phyloP scores from a whole-genome alignment of 2,888 invertebrate species.

The Saturnia pavonia region DNA sequence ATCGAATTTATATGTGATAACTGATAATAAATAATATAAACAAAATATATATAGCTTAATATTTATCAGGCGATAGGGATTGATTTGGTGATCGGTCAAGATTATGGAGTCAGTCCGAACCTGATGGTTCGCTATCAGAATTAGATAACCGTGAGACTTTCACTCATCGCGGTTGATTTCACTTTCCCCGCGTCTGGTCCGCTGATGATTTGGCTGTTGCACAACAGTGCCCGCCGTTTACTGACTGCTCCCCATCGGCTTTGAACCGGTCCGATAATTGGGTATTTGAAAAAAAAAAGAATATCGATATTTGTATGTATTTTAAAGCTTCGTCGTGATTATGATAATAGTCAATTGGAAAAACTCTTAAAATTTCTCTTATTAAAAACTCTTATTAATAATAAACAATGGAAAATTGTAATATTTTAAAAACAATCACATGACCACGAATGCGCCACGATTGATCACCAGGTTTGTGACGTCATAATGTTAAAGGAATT shows the following conservation, averaged over 20 bases:
- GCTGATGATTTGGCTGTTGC: constrained; percentile 62
- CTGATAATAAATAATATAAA: not conserved
- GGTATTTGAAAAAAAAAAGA: too few relatives aligned
- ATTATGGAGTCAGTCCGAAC: constrained; percentile 25
- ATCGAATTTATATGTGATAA: not conserved
- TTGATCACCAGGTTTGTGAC: too few relatives aligned
- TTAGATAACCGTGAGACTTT: constrained; percentile 76
- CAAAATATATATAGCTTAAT: not conserved
- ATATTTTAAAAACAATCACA: too few relatives aligned
- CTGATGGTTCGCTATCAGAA: constrained; percentile 55
- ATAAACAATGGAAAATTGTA: too few relatives aligned
- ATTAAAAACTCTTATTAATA: too few relatives aligned
- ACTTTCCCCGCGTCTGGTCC: constrained; percentile 61
- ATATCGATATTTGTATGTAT: too few relatives aligned
- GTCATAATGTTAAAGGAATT: too few relatives aligned
- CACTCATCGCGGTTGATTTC: constrained; percentile 69
- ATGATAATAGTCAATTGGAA: too few relatives aligned
- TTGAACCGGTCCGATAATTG: constrained; percentile 33
- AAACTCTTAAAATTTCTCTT: too few relatives aligned
- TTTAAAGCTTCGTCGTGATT: too few relatives aligned
- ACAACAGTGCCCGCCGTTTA: constrained; percentile 50
- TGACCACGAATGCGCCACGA: too few relatives aligned
- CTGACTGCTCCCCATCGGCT: constrained; percentile 31
- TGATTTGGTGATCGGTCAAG: not conserved
- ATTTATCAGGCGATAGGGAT: constrained; percentile 2